phyloP scores from a whole-genome alignment of 2,113 vertebrate species.

The Scatophagus argus region DNA sequence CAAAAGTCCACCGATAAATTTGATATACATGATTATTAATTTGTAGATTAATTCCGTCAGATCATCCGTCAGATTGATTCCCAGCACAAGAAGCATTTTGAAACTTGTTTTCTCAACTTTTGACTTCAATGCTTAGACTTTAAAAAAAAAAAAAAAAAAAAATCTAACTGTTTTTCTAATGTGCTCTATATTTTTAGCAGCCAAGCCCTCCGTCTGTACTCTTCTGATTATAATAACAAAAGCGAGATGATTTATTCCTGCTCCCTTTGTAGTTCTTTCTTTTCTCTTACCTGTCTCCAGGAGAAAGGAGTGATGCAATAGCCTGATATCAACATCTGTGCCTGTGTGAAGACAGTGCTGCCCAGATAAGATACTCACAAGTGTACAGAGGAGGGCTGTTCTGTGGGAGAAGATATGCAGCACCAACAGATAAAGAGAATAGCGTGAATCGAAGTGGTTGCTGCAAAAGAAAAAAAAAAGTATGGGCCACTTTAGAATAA shows the following conservation, averaged over 20 bases:
- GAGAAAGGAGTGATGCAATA: slow-evolving; percentile 66
- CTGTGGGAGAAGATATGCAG: slow-evolving; percentile 29
- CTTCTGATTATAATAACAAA: slow-evolving; percentile 67
- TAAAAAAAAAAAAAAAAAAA: no score
- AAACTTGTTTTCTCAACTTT: slow-evolving; percentile 27
- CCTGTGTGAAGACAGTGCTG: slow-evolving; percentile 44
- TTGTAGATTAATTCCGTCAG: not conserved
- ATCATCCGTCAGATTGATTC: not conserved
- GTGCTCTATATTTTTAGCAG: slow-evolving; percentile 50
- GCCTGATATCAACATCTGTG: slow-evolving; percentile 66
- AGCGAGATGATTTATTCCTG: slow-evolving; percentile 63
- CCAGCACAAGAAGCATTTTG: not conserved
- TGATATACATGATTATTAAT: not conserved
- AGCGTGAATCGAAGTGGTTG: slow-evolving; percentile 10
- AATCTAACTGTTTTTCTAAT: slow-evolving; percentile 45
- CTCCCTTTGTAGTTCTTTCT: slow-evolving; percentile 54
- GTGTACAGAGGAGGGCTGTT: slow-evolving; percentile 35
- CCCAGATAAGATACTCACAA: slow-evolving; percentile 55
- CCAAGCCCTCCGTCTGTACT: slow-evolving; percentile 4
- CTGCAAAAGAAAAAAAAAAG: slow-evolving; percentile 10
- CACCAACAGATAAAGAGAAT: slow-evolving; percentile 43
- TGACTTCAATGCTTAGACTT: slow-evolving; percentile 23
- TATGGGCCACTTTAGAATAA: slow-evolving; percentile 23
- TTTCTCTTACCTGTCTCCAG: slow-evolving; percentile 57
- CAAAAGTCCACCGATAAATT: not conserved